Base-by-base conservation (phyloP, 2,888 invertebrate species). In the Watsonalla cultraria region DNA sequence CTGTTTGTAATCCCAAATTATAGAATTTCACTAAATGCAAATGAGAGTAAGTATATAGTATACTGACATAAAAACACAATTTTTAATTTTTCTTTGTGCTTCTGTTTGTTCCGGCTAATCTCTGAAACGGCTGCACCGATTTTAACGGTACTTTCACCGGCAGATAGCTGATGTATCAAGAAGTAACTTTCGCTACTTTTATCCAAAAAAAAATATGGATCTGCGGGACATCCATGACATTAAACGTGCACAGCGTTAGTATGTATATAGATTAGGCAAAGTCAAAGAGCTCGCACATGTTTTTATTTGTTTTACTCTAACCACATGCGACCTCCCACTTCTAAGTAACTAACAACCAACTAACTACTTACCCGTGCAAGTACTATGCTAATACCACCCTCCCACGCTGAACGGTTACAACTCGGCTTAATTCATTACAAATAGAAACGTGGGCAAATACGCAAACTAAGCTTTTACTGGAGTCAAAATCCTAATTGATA, bases 381-480 rank as follows among this genome's bases (percentile, higher is more conserved):
- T 64, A 54, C 55, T 59, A 74, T 75, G 74, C 66, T 68, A 74
- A 75, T 74, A 64, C 52, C 49, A 11, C 45, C 56, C 66, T 54
- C 74, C 73, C 65, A 73, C 73, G 15, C 49, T 13, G 14, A 49
- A 49, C 37, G 49, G 37, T 49, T 37, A 49, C 49, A 49, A 49
- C 14, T 49, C 9, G 14, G 49, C 56, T 54, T 48, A 47, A 59
- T 61, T 62, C 68, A 68, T 66, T 66, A 53, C 53, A 55, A 57
- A 47, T 59, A 52, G 64, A 66, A 64, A 11, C 5, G 8, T 37
- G 37, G 37, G 37, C 24, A 37, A 37, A 5, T 24, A 4, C 24
- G 24, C 24, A 24, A 24, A 24, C 24, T 24, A 2, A 24, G 24
- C 24, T 24, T 24, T 24, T 24, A 24, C 24, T 24, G 2, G 4